phyloP scores from a whole-genome alignment of 2,888 invertebrate species.

The Tenthredo mesomela region DNA sequence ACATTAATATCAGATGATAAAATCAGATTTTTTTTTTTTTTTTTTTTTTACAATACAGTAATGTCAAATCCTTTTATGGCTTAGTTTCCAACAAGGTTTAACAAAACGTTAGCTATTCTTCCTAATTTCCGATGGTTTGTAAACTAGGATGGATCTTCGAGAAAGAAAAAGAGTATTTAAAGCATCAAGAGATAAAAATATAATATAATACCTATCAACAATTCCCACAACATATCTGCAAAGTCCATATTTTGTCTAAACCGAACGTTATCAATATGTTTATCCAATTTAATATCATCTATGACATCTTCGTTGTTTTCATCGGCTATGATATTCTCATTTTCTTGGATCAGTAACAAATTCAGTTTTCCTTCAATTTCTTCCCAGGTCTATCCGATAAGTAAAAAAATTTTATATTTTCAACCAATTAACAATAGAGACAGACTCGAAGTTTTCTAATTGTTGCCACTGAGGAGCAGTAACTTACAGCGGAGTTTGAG shows the following conservation, averaged over 20 bases:
- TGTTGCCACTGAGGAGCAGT: background rate
- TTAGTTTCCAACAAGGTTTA: no score
- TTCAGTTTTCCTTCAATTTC: constrained; percentile 59
- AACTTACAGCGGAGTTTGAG: constrained; percentile 50
- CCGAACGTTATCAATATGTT: constrained; percentile 60
- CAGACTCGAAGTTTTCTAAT: background rate
- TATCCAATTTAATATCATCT: constrained; percentile 59
- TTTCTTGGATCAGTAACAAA: constrained; percentile 60
- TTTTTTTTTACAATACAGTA: no score
- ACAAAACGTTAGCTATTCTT: no score
- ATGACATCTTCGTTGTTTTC: constrained; percentile 52
- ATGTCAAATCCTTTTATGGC: no score
- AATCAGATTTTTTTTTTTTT: no score
- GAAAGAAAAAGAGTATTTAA: background rate
- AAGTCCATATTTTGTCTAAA: constrained; percentile 65
- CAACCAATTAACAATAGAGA: background rate
- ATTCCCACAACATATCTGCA: constrained; percentile 67
- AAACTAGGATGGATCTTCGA: background rate
- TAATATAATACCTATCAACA: constrained; percentile 55
- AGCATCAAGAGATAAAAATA: background rate
- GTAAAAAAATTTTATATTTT: background rate
- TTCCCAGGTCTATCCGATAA: constrained; percentile 54
- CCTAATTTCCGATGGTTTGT: no score
- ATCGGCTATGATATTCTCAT: constrained; percentile 24
- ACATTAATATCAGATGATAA: background rate